Percentiles rank a stretch among this genome's conserved stretches.
Conservation (phyloP, 2,888 invertebrate genomes). For the Pachymerium ferrugineum region DNA sequence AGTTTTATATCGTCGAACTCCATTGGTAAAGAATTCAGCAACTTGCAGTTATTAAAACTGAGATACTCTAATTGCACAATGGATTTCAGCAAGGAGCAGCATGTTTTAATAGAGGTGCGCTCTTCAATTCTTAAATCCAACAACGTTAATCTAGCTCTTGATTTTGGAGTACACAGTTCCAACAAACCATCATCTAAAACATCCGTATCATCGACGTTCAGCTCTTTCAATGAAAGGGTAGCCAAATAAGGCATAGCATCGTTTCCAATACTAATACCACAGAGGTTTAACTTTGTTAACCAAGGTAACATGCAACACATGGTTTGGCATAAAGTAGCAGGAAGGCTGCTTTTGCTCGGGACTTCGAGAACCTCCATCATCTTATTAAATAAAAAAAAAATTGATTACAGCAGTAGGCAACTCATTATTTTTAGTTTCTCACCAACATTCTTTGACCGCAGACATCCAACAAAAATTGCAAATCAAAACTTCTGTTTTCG, state of each 20-base stretch:
- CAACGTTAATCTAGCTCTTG: neutral
- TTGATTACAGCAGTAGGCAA: neutral
- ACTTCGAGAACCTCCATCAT: neutral
- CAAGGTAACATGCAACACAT: neutral
- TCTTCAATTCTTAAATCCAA: neutral
- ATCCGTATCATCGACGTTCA: neutral
- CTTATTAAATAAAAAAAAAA: neutral
- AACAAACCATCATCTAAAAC: neutral
- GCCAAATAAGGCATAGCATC: neutral
- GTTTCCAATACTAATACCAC: neutral
- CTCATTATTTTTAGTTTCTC: neutral
- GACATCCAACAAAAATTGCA: neutral
- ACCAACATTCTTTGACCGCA: neutral
- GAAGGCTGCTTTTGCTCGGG: neutral
- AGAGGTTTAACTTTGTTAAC: neutral
- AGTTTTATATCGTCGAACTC: no score
- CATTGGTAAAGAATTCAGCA: neutral
- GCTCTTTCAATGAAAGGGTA: neutral
- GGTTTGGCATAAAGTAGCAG: neutral
- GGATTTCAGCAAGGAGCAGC: neutral
- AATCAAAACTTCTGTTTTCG: conserved; percentile 1
- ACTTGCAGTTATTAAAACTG: neutral
- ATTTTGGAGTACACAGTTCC: neutral
- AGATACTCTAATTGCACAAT: neutral
- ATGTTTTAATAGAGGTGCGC: neutral